phyloP scores from a whole-genome alignment of 2,888 invertebrate genomes.

The Physocephala rufipes region DNA sequence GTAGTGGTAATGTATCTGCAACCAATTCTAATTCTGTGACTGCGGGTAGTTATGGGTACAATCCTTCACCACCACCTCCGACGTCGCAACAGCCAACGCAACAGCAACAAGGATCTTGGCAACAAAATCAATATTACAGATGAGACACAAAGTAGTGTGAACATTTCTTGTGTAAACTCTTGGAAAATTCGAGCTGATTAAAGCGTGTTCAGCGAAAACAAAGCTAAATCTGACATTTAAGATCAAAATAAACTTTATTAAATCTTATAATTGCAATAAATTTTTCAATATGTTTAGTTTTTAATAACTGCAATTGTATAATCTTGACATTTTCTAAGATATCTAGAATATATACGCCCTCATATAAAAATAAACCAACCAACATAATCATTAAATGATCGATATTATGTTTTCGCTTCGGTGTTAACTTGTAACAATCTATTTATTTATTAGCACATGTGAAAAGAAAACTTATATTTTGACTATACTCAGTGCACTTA shows the following conservation, averaged over 20 bases:
- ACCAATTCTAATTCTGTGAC: conserved; percentile 41
- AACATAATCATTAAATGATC: not conserved
- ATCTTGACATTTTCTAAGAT: not conserved
- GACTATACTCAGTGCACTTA: conserved; percentile 9
- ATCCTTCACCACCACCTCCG: conserved; percentile 29
- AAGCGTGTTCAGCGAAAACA: too few species aligned
- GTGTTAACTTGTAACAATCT: too few species aligned
- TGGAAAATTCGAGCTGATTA: not conserved
- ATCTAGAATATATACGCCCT: conserved; percentile 17
- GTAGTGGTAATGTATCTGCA: conserved; percentile 14
- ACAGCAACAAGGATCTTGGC: conserved; percentile 49
- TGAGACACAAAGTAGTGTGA: conserved; percentile 41
- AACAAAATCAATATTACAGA: conserved; percentile 57
- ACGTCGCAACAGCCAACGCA: conserved; percentile 23
- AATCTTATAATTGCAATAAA: conserved; percentile 11
- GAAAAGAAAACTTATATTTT: conserved; percentile 5
- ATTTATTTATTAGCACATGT: not conserved
- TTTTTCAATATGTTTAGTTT: conserved; percentile 16
- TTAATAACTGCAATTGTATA: conserved; percentile 4
- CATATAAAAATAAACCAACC: conserved; percentile 6
- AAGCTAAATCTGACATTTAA: not conserved
- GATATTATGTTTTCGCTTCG: not conserved
- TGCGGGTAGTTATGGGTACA: conserved; percentile 39
- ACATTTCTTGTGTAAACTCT: not conserved
- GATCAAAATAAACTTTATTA: conserved; percentile 17